Evolutionary conservation across 2,888 invertebrate species (phyloP).

Genomic region (Himalopsyche japonica): DNA sequence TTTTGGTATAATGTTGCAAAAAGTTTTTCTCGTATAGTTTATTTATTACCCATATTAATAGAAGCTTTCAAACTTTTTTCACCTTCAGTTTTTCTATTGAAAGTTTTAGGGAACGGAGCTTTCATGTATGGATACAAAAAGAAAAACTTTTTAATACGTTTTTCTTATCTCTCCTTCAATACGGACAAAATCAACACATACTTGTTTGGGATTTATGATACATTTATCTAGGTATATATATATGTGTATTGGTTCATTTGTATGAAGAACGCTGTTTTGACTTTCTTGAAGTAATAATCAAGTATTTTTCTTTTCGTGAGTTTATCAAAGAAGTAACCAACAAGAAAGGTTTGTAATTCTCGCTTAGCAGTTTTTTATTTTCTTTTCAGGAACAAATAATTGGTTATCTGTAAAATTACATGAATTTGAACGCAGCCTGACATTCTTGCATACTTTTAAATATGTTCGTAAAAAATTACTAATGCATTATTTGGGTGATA

Average conservation of each 20-base stretch:
- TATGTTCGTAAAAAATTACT: too few relatives aligned
- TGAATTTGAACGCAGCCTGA: too few relatives aligned
- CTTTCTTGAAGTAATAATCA: background rate
- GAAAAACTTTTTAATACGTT: constrained; percentile 29
- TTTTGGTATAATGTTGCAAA: background rate
- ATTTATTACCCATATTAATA: background rate
- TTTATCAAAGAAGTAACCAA: background rate
- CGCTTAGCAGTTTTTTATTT: background rate
- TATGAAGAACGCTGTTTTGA: background rate
- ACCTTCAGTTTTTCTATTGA: constrained; percentile 21
- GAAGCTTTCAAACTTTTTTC: background rate
- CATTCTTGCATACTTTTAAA: too few relatives aligned
- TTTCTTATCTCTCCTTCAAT: constrained; percentile 12
- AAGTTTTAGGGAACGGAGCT: constrained; percentile 10
- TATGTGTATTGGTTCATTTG: background rate
- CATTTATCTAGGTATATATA: background rate
- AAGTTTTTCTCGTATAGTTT: background rate
- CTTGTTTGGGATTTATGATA: background rate
- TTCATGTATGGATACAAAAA: constrained; percentile 1
- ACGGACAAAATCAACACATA: constrained; percentile 1
- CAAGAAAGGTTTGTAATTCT: background rate
- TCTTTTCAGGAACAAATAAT: background rate
- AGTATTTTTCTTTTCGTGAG: background rate
- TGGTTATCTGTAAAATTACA: too few relatives aligned
- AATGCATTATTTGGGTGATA: too few relatives aligned